A percentile compares a stretch with the other conserved stretches of the same genome.
phyloP scores from a whole-genome alignment of 2,797 vertebrate genomes.

The Chaunax sp. region DNA sequence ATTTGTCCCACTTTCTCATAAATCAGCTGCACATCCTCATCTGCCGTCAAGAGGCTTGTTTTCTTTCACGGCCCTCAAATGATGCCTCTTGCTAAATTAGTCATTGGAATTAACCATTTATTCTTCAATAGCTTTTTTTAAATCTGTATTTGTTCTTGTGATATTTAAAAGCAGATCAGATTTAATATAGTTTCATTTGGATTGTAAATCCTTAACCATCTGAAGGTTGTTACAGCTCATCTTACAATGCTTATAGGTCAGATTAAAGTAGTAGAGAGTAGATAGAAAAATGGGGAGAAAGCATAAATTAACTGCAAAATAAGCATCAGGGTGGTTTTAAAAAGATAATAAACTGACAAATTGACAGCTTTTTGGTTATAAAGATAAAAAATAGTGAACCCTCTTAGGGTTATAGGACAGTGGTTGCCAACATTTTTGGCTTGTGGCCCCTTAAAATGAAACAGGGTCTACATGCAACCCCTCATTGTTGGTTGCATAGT shows the following conservation, averaged over 20 bases:
- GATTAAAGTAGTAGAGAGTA: too few relatives aligned
- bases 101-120: conserved; percentile 38
- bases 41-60: conserved; percentile 14
- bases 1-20: conserved; percentile 42
- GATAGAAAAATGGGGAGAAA: too few relatives aligned
- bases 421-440: too few relatives aligned
- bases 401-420: too few relatives aligned
- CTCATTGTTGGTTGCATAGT: not conserved
- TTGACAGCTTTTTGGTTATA: too few relatives aligned
- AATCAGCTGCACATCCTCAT: conserved; percentile 40
- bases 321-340: too few relatives aligned
- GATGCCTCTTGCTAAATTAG: not conserved
- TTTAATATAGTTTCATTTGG: not conserved
- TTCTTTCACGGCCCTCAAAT: conserved; percentile 10
- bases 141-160: conserved; percentile 11
- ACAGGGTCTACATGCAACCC: too few relatives aligned
- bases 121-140: conserved; percentile 28
- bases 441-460: too few relatives aligned
- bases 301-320: too few relatives aligned
- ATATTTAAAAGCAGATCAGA: not conserved
- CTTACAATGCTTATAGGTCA: too few relatives aligned
- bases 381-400: too few relatives aligned
- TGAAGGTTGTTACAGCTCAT: not conserved
- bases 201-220: not conserved
- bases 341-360: too few relatives aligned